These are phyloP conservation scores for Zygaena filipendulae DNA, from an alignment of 2,888 invertebrate species.

Conservation along the genomic window DNA sequence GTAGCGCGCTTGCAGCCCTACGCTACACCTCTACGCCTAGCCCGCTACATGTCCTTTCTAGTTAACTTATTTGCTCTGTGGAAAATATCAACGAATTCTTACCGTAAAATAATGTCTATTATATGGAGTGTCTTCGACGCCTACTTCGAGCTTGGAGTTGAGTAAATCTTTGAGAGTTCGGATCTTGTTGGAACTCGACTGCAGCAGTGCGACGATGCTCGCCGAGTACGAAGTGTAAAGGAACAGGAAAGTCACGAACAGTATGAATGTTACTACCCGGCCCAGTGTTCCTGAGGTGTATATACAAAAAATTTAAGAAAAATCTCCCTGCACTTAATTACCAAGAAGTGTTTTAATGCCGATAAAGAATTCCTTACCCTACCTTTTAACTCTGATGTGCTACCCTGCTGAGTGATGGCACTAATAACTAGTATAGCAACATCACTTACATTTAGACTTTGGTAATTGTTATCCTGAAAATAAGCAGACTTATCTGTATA, in stretches of 20 bases:
- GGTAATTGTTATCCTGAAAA: too few species aligned
- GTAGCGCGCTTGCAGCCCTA: too few species aligned
- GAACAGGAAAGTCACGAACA: slow-evolving; percentile 72
- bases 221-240: slow-evolving; percentile 79
- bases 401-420: slow-evolving; percentile 71
- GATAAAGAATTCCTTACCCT: too few species aligned
- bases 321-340: too few species aligned
- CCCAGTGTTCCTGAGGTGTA: slow-evolving; percentile 46
- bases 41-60: too few species aligned
- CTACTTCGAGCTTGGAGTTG: slow-evolving; percentile 72
- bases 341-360: not conserved
- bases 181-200: slow-evolving; percentile 75
- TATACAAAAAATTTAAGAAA: slow-evolving; percentile 24
- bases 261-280: slow-evolving; percentile 70
- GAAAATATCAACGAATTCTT: too few species aligned
- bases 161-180: slow-evolving; percentile 71
- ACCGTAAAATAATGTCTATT: slow-evolving; percentile 73
- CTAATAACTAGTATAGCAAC: slow-evolving; percentile 63
- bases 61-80: not conserved
- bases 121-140: slow-evolving; percentile 73
- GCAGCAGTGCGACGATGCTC: slow-evolving; percentile 76
- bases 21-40: too few species aligned
- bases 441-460: slow-evolving; percentile 50
- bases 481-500: too few species aligned
- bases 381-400: slow-evolving; percentile 28